phyloP scores from a whole-genome alignment of 2,113 vertebrate genomes.

The Recurvirostra avosetta region DNA sequence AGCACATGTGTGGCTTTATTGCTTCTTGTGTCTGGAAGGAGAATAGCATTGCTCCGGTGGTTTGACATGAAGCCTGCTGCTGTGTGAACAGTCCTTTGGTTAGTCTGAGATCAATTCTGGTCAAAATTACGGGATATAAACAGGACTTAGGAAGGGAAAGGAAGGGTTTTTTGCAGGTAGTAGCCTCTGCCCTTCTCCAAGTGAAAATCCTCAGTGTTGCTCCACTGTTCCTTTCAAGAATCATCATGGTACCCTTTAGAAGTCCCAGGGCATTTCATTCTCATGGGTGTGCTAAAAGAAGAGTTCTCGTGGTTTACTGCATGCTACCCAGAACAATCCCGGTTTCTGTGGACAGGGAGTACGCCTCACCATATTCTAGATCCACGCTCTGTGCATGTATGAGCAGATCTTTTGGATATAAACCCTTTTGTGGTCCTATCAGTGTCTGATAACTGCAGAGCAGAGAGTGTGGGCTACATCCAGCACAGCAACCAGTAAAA shows the following conservation, averaged over 20 bases:
- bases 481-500: neutral
- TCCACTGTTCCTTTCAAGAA: neutral
- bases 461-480: neutral
- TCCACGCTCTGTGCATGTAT: accelerated
- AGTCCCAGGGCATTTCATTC: neutral
- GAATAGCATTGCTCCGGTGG: neutral
- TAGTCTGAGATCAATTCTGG: neutral
- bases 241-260: neutral
- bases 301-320: neutral
- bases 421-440: neutral
- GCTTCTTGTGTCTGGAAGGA: neutral
- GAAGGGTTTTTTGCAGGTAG: neutral
- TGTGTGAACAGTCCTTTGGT: neutral
- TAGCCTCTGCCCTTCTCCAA: neutral
- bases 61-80: neutral
- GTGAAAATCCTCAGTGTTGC: neutral
- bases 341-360: neutral
- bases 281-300: neutral
- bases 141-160: neutral
- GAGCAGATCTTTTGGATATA: neutral
- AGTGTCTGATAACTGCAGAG: neutral
- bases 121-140: neutral
- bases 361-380: neutral
- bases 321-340: neutral
- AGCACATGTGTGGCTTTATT: neutral